These are phyloP conservation scores for Calosoma granatense DNA, from an alignment of 1,140 invertebrate genomes.

Conservation along the genomic window DNA sequence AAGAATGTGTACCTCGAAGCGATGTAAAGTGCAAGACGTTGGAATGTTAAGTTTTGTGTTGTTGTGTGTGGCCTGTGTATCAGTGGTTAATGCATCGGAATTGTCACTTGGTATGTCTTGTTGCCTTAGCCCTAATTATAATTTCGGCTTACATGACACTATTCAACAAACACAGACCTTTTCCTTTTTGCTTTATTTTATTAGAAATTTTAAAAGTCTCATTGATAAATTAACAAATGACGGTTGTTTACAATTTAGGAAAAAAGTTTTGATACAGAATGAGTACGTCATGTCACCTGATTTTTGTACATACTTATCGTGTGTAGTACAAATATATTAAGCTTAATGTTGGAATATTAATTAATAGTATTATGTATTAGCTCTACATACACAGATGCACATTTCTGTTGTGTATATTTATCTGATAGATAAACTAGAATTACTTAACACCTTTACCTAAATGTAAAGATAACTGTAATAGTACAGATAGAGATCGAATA, in stretches of 20 bases:
- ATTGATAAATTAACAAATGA: conserved; percentile 7
- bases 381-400: too few species aligned
- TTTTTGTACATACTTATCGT: not conserved
- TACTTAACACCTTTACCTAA: too few species aligned
- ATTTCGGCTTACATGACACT: not conserved
- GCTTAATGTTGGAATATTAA: too few species aligned
- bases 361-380: too few species aligned
- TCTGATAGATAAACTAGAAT: too few species aligned
- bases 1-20: not conserved
- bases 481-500: too few species aligned
- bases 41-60: not conserved
- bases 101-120: conserved; percentile 3
- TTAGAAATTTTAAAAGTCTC: not conserved
- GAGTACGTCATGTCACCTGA: not conserved
- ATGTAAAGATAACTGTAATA: too few species aligned
- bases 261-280: not conserved
- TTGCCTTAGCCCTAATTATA: not conserved
- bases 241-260: not conserved
- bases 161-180: not conserved
- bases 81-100: not conserved
- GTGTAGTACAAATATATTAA: too few species aligned
- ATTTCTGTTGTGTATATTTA: too few species aligned
- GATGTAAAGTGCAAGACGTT: not conserved
- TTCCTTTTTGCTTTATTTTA: not conserved
- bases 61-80: not conserved